Base-by-base conservation (phyloP, 2,888 invertebrate genomes). In the Colostygia pectinataria region DNA sequence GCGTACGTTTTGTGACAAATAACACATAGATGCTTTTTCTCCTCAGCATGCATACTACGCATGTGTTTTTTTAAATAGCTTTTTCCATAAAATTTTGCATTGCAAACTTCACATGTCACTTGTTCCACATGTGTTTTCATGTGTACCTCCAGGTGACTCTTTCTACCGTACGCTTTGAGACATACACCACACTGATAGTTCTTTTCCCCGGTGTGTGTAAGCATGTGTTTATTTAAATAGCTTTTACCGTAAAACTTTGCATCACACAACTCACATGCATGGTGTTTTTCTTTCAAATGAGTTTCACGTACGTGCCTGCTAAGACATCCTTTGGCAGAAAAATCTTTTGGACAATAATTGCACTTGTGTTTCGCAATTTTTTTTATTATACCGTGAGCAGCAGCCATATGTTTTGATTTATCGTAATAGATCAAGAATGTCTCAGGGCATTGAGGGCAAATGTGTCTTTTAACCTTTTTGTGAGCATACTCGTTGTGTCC, bases 401-500 rank as follows among this genome's bases (percentile, higher is more conserved):
- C 46, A 0, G 77, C 70, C 15, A 88, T 72, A 15, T 90, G 90
- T 56, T 88, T 88, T 45, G 80, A 83, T 31, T 83, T 72, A 61
- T 89, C 84, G 25, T 81, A 84, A 55, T 89, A 85, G 50, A 85
- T 84, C 4, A 76, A 65, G 41, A 90, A 89, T 0, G 74, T 70
- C 49, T 90, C 90, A 0, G 77, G 53, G 34, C 90, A 90, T 20
- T 85, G 79, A 0, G 87, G 83, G 31, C 90, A 90, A 4, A 79
- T 65, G 48, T 88, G 82, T 2, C 86, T 66, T 51, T 82, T 84
- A 0, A 81, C 80, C 53, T 80, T 83, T 68, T 86, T 88, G 28
- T 91, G 91, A 0, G 90, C 85, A 0, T 77, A 81, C 0, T 90
- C 91, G 34, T 81, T 75, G 47, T 91, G 91, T 45, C 91, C 78